Base-by-base conservation (phyloP, 2,113 vertebrate species). In the Lepus timidus region DNA sequence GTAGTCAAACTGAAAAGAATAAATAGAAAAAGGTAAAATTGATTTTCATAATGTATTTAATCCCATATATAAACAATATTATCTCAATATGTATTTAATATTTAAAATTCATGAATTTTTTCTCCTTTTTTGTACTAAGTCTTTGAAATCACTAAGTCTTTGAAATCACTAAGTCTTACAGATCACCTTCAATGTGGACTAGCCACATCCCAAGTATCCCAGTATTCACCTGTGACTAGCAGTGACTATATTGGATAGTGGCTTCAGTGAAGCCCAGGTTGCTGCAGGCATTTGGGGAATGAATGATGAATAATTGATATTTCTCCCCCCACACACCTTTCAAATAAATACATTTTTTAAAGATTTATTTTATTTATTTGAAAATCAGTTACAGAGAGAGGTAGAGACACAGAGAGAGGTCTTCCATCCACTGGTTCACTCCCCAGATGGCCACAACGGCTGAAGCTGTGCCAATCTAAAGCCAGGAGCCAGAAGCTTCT, bases 31-130 rank as follows among this genome's bases (percentile, higher is more conserved):
- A 75, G 17, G 31, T 76, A 12, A 49, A 52, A 68, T 75, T 61
- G 10, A 52, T 81, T 80, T 79, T 79, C 70, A n/a, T 33, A 51
- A 86, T 80, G 17, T 62, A 49, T 91, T 88, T 82, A 82, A 93
- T 64, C 6, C 0, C 81, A 36, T 58, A 58, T 44, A 44, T 19
- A 33, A 85, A 76, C 79, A 58, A 78, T 27, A 65, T 65, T 8
- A n/a, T 88, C 88, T 73, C 67, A 88, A 81, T 44, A 27, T 65
- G 27, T 64, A 82, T 64, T 39, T 20, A 74, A 44, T 22, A 81
- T 65, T 7, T 78, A 82, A 82, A 74, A 29, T 29, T 85, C 51
- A 19, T 62, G 14, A 85, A 31, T 27, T 75, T 82, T 74, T 86
- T 67, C 3, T 44, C 29, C 9, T 20, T 49, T 31, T 58, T 82